These are phyloP conservation scores for Ametastegia equiseti DNA, from an alignment of 2,888 invertebrate species.

Conservation along the genomic window DNA sequence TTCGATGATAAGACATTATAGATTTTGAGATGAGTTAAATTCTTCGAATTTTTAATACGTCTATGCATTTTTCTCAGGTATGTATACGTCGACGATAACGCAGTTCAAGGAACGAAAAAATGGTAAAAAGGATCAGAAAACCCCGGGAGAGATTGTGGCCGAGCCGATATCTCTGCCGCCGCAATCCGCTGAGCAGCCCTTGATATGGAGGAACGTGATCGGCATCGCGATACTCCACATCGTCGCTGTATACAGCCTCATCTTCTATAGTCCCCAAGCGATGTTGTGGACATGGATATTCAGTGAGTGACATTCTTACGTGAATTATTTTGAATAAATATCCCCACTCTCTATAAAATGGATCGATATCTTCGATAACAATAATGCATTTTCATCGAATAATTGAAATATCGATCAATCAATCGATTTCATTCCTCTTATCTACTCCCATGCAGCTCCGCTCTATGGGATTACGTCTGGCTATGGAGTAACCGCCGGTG, in stretches of 20 bases:
- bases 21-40: too few relatives aligned
- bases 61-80: neutral
- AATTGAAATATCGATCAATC: too few relatives aligned
- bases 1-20: too few relatives aligned
- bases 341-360: too few relatives aligned
- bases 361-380: too few relatives aligned
- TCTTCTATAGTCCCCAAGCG: slow-evolving; percentile 69
- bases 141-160: slow-evolving; percentile 48
- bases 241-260: slow-evolving; percentile 73
- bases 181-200: slow-evolving; percentile 70
- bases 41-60: neutral
- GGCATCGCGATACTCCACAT: slow-evolving; percentile 78
- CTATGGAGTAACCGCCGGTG: slow-evolving; percentile 93
- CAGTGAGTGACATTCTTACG: too few relatives aligned
- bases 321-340: too few relatives aligned
- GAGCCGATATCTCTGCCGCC: slow-evolving; percentile 54
- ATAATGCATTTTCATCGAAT: too few relatives aligned
- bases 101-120: slow-evolving; percentile 58
- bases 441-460: too few relatives aligned
- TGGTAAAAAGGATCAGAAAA: slow-evolving; percentile 52
- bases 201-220: slow-evolving; percentile 82
- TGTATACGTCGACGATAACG: slow-evolving; percentile 63
- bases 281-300: slow-evolving; percentile 77
- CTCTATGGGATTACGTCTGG: slow-evolving; percentile 62
- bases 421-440: too few relatives aligned